Base-by-base conservation (phyloP, 2,797 vertebrate species). In the Cottoperca gobio region DNA sequence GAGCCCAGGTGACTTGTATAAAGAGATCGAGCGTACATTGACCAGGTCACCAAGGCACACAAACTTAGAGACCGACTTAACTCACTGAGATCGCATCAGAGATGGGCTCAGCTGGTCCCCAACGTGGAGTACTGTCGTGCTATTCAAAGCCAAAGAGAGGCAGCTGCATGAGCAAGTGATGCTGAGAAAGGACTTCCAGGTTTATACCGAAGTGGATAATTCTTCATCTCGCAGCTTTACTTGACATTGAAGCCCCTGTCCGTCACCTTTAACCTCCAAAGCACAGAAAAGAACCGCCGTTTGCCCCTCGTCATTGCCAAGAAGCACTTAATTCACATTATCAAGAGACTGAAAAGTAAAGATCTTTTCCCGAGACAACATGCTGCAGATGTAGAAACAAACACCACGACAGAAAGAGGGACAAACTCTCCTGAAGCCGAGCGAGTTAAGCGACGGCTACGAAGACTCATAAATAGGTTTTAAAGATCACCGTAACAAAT, bases 61-160 rank as follows among this genome's bases (percentile, higher is more conserved):
- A 48, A 26, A 77, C 42, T 35, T 2, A n/a, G 2, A 43, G 19
- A 71, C 53, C 70, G 9, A 8, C 21, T 17, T 16, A 31, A 50
- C 21, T 31, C 28, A n/a, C 46, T 50, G 43, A 74, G 42, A 64
- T 70, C 57, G 21, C 52, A 66, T 72, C 43, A 42, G 46, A 84
- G 62, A 67, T n/a, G 23, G n/a, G 33, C 49, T 52, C 70, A 58
- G 74, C 68, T 64, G 67, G 57, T 62, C 63, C 46, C 26, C 16
- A 5, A 40, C 1, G 40, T 33, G 0, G 12, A 64, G 31, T 6
- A 26, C 43, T 14, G 8, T 6, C 48, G 75, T 21, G 69, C 54
- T 40, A 9, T 40, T 66, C 42, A 77, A 21, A 42, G 21, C 52
- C 23, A 54, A 54, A 11, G 46, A 70, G 43, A 65, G 42, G 31